Evolutionary conservation across 2,888 invertebrate species (phyloP).

Genomic region (Crocallis elinguaria): DNA sequence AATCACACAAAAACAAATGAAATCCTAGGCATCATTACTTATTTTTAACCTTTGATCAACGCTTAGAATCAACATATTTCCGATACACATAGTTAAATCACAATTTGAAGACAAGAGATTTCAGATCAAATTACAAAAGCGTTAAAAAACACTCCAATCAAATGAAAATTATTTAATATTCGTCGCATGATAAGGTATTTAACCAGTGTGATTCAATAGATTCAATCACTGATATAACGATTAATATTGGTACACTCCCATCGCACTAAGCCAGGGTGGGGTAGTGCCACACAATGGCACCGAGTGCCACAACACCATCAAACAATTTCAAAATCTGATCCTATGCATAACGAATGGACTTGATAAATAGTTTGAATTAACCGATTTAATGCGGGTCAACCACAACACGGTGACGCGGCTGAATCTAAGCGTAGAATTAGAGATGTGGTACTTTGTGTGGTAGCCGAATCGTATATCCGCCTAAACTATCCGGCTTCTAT

Average conservation of each 20-base stretch:
- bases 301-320: conserved; percentile 79
- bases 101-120: too few species aligned
- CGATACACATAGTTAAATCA: too few species aligned
- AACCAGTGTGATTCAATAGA: conserved; percentile 64
- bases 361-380: conserved; percentile 85
- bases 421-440: conserved; percentile 15
- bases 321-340: conserved; percentile 83
- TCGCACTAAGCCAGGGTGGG: conserved; percentile 75
- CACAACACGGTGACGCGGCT: conserved; percentile 70
- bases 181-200: conserved; percentile 41
- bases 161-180: not conserved
- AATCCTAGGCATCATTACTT: too few species aligned
- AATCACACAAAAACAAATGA: too few species aligned
- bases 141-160: too few species aligned
- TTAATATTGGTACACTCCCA: conserved; percentile 81
- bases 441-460: not conserved
- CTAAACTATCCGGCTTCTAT: not conserved
- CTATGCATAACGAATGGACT: conserved; percentile 83
- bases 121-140: too few species aligned
- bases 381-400: conserved; percentile 85
- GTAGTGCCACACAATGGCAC: conserved; percentile 65
- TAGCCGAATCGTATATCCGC: not conserved
- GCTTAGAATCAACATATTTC: too few species aligned
- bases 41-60: too few species aligned
- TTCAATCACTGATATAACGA: conserved; percentile 72